Base-by-base conservation (phyloP, 2,113 vertebrate species). In the Xiphias gladius region DNA sequence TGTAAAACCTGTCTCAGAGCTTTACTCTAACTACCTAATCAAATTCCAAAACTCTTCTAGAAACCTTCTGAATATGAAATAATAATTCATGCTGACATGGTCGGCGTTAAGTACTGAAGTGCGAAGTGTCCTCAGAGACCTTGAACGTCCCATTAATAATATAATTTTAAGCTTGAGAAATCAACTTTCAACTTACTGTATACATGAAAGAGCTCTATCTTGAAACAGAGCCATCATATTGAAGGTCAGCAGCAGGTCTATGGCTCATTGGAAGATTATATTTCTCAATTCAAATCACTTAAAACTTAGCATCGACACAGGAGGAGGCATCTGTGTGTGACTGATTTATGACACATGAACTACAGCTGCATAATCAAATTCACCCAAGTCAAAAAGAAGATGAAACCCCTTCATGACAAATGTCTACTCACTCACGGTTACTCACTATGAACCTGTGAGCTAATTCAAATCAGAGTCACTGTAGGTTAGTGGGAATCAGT, bases 11-110 rank as follows among this genome's bases (percentile, higher is more conserved):
- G 66, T 75, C 69, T 71, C 24, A 6, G 32, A 76, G 71, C 64
- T 78, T 76, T 79, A 28, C 73, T 46, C 32, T 79, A 48, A 58
- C 41, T 72, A 65, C 39, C 19, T 86, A 91, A 87, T 88, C 70
- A 82, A 63, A 85, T 88, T n/a, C 57, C 72, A 83, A 91, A 91
- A 89, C 76, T 67, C 83, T 76, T 86, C 59, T 22, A 46, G 70
- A 83, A 86, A 85, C 50, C 79, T 75, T 87, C 82, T 64, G 22
- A 78, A 87, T 76, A 48, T 76, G 7, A 80, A 79, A 79, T 80
- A 79, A 77, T 81, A 76, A 80, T 89, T 86, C 59, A 82, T 70
- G 50, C 84, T 68, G 80, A 79, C 70, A 71, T 32, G 59, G 46
- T 32, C 69, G 81, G 69, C 65, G 74, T 85, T 79, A 76, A 80